Conservation (phyloP, 1,140 invertebrate species). For the Caligus rogercresseyi region DNA sequence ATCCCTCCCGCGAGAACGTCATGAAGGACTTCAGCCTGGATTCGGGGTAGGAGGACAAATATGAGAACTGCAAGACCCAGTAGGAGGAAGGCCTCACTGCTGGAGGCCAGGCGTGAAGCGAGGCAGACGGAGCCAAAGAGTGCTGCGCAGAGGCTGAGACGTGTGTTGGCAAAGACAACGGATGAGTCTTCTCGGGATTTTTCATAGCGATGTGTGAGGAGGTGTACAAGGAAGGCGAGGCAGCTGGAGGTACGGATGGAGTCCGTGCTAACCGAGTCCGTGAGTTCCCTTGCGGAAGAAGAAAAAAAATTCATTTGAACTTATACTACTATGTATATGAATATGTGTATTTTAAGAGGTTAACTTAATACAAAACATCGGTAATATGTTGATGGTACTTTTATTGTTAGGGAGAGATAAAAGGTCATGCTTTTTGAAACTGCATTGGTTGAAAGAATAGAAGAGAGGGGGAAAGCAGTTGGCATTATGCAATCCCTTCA, state of each 20-base stretch:
- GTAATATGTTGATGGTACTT: neutral
- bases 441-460: neutral
- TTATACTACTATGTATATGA: slow-evolving; percentile 63
- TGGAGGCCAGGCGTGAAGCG: slow-evolving; percentile 64
- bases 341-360: slow-evolving; percentile 34
- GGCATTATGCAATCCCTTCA: too few relatives aligned
- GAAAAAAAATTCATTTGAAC: too few relatives aligned
- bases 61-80: slow-evolving; percentile 63
- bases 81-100: slow-evolving; percentile 68
- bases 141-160: slow-evolving; percentile 65
- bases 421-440: neutral
- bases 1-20: neutral
- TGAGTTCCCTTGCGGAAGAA: slow-evolving; percentile 78
- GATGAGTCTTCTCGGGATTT: slow-evolving; percentile 49
- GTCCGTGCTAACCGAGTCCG: slow-evolving; percentile 86
- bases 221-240: slow-evolving; percentile 65
- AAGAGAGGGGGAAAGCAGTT: neutral
- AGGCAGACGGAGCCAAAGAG: slow-evolving; percentile 84
- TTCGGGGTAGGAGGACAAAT: slow-evolving; percentile 69
- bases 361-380: neutral
- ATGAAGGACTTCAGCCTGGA: slow-evolving; percentile 39
- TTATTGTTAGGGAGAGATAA: neutral
- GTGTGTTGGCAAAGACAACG: slow-evolving; percentile 46
- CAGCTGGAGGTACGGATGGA: slow-evolving; percentile 82
- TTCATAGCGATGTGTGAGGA: slow-evolving; percentile 81